phyloP scores from a whole-genome alignment of 2,888 invertebrate genomes.

The Beris morrisii region DNA sequence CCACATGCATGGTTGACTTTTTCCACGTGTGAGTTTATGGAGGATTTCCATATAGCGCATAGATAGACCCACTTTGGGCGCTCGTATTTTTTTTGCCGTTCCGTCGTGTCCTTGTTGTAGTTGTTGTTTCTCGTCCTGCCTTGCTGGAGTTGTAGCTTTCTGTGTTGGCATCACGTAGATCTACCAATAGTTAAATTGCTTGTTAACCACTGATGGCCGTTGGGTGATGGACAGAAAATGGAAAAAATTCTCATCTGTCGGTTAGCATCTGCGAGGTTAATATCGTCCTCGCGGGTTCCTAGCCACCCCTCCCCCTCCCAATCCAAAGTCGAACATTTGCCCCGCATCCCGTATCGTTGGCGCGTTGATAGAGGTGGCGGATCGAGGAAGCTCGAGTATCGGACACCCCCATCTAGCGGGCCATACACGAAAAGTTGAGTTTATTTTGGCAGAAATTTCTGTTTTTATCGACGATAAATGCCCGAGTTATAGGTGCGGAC shows the following conservation, averaged over 20 bases:
- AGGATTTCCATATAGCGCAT: slow-evolving; percentile 7
- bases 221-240: slow-evolving; percentile 34
- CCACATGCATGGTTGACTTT: slow-evolving; percentile 6
- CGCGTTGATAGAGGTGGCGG: neutral
- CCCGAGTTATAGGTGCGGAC: slow-evolving; percentile 38
- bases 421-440: slow-evolving; percentile 23
- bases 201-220: slow-evolving; percentile 37
- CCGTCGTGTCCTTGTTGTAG: too few species aligned
- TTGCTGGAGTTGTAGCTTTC: neutral
- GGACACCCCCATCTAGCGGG: neutral
- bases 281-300: slow-evolving; percentile 13
- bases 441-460: slow-evolving; percentile 37
- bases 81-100: too few species aligned
- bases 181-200: slow-evolving; percentile 35
- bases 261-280: slow-evolving; percentile 29
- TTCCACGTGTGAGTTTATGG: neutral
- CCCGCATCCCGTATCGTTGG: too few species aligned
- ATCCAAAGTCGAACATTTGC: neutral
- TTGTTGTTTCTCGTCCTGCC: too few species aligned
- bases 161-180: slow-evolving; percentile 12
- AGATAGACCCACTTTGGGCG: neutral
- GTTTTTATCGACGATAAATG: slow-evolving; percentile 39
- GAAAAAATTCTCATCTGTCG: slow-evolving; percentile 13
- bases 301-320: neutral
- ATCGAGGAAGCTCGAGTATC: neutral